Conservation (phyloP, 37 sponge, comb jelly and placozoan genomes). For the Agelas oroides region DNA sequence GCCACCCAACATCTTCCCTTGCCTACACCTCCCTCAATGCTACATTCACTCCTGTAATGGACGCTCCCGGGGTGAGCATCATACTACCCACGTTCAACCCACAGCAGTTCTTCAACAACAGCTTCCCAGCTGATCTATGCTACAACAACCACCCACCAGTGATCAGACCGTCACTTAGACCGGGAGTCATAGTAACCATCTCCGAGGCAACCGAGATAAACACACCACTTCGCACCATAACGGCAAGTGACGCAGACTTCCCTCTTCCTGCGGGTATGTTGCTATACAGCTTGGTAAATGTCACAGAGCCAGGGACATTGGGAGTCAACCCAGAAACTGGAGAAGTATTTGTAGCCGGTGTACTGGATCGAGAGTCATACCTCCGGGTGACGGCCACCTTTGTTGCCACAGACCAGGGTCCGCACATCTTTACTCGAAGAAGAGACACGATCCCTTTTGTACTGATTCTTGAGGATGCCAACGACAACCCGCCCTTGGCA, state of each 20-base stretch:
- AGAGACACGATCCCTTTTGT: conserved; percentile 30
- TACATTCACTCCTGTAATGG: conserved; percentile 1
- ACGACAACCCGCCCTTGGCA: conserved; percentile 74
- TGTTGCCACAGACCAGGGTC: conserved; percentile 75
- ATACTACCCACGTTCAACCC: conserved; percentile 27
- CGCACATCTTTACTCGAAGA: conserved; percentile 56
- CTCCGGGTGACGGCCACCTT: conserved; percentile 22
- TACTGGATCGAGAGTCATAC: conserved; percentile 70
- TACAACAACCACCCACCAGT: conserved; percentile 63
- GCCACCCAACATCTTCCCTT: conserved; percentile 14
- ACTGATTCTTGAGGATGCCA: conserved; percentile 56
- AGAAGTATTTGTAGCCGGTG: conserved; percentile 7
- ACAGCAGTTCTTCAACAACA: conserved; percentile 46
- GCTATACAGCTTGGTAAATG: conserved; percentile 24
- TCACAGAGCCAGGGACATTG: conserved; percentile 36
- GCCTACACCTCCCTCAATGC: conserved; percentile 5
- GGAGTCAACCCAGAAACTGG: conserved; percentile 65
- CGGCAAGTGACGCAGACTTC: conserved; percentile 62
- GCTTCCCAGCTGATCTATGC: conserved; percentile 53
- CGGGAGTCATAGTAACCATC: neutral
- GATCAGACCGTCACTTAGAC: neutral
- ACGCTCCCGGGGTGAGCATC: neutral
- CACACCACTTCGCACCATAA: conserved; percentile 6
- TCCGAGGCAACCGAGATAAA: neutral
- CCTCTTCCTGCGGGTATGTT: conserved; percentile 56